Evolutionary conservation across 2,113 vertebrate species (phyloP), one percentile per base, ranked within the genome.

Genomic region (Todiramphus saurophagus): DNA sequence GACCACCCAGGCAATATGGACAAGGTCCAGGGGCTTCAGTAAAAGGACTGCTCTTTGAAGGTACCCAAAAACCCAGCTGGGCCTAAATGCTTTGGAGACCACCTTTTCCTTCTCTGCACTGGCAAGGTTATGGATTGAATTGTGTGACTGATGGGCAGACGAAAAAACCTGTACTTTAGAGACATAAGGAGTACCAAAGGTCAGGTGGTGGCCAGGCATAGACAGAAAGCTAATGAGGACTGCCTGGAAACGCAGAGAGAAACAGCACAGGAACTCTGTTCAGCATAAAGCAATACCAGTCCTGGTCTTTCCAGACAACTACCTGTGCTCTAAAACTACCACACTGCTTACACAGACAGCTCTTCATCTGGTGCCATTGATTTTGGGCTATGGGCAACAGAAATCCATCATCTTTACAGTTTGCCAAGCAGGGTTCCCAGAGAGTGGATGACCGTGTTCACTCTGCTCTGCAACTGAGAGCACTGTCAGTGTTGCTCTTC

Each of bases 131-230:
- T 24, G 19, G 66, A 90, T 43, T 31, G 28, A 11, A 87, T 17
- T 0, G 0, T 1, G 4, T n/a, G 60, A 84, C 33, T 56, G 33
- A 89, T 21, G 31, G 43, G 51, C 64, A 74, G 79, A 78, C 24
- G 82, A 82, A 8, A 46, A 46, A 20, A 46, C 10, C 35, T 28
- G 3, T 67, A 27, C 58, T 66, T 80, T 2, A 90, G 56, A 69
- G 30, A 35, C 13, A n/a, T 31, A 77, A 85, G 35, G 27, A 83
- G 73, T 58, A 80, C 37, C 37, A 35, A 74, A 70, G 31, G n/a
- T 46, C 16, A 6, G 33, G 35, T 64, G 48, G 53, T 1, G 1
- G 58, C 58, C 41, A 81, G 63, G 73, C 31, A 37, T 5, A 55
- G 67, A 73, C 25, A 92, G n/a, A 93, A 58, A 58, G 53, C 58